Evolutionary conservation across 1,140 invertebrate genomes (phyloP).

Genomic region (Adoxophyes honmai): DNA sequence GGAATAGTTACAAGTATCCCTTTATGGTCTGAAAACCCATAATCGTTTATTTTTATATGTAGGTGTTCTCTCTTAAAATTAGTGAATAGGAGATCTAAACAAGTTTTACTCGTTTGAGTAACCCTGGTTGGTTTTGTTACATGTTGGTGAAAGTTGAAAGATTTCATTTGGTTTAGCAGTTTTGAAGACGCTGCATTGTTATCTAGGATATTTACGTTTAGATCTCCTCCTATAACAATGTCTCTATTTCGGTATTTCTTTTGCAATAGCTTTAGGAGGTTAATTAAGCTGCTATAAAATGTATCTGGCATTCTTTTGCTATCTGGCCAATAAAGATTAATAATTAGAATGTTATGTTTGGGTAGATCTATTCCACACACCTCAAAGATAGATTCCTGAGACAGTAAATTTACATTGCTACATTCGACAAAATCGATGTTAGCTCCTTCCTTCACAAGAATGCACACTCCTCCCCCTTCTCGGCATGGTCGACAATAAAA

Average conservation of each 20-base stretch:
- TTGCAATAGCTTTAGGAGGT: background rate
- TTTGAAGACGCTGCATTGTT: background rate
- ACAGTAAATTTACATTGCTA: background rate
- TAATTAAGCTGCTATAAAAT: background rate
- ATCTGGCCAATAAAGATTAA: background rate
- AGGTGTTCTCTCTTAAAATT: background rate
- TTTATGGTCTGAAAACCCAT: conserved; percentile 5
- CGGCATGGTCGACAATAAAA: too few relatives aligned
- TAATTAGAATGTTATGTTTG: background rate
- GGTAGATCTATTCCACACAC: background rate
- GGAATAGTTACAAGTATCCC: background rate
- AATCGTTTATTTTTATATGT: background rate
- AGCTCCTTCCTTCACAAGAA: background rate
- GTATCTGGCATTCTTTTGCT: background rate
- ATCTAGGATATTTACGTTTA: background rate
- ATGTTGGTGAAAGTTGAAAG: background rate
- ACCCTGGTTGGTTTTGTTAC: background rate
- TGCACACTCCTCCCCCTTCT: background rate
- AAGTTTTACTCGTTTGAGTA: background rate
- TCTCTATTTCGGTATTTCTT: conserved; percentile 6
- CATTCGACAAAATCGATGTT: background rate
- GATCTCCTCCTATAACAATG: background rate
- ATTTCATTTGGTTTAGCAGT: background rate
- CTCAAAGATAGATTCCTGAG: background rate
- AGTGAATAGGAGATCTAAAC: conserved; percentile 8